Percentiles rank a stretch among this genome's conserved stretches.
Conservation (phyloP, 2,113 vertebrate genomes). For the Nothoprocta pentlandii region DNA sequence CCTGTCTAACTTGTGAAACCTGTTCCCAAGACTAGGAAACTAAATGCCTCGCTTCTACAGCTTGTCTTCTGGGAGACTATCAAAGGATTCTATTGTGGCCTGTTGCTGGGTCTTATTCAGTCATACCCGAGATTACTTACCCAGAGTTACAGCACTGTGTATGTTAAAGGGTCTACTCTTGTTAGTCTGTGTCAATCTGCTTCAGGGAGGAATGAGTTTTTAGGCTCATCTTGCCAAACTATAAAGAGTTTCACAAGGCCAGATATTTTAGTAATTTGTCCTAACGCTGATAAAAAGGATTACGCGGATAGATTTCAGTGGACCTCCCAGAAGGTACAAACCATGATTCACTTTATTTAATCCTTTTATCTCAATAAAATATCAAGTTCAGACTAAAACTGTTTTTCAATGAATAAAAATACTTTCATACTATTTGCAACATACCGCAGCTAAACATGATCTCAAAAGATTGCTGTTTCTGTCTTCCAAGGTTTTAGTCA, state of each 20-base stretch:
- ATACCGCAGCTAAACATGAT: not conserved
- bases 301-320: conserved; percentile 63
- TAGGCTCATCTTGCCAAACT: conserved; percentile 79
- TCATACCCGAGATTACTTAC: conserved; percentile 70
- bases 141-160: conserved; percentile 73
- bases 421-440: not conserved
- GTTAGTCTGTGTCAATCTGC: conserved; percentile 81
- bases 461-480: not conserved
- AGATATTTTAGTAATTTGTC: conserved; percentile 78
- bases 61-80: conserved; percentile 71
- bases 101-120: conserved; percentile 71
- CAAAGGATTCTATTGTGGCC: conserved; percentile 72
- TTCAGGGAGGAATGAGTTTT: conserved; percentile 79
- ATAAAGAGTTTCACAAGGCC: conserved; percentile 68
- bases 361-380: conserved; percentile 11
- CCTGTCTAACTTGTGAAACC: conserved; percentile 62
- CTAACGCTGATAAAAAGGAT: conserved; percentile 77
- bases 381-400: not conserved
- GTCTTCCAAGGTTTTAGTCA: not conserved
- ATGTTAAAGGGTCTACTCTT: conserved; percentile 63
- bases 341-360: not conserved
- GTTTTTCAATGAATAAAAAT: not conserved
- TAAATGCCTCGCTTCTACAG: conserved; percentile 62
- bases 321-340: conserved; percentile 58
- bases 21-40: conserved; percentile 73